Conservation (phyloP, 30 jellyfish, hydroid and myxozoan species). For the Aurelia sp. region DNA sequence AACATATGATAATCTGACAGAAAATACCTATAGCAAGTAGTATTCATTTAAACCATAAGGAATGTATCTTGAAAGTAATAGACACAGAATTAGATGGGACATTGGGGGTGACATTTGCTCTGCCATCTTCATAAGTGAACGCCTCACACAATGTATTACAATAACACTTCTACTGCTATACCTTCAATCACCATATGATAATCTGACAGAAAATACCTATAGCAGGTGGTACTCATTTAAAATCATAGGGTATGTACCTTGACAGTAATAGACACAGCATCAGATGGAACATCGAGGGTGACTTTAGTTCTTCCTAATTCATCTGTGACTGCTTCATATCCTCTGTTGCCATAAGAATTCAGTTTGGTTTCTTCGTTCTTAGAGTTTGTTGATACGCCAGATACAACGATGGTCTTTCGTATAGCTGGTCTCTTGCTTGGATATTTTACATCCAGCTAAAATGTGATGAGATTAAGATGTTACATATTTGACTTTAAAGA, state of each 20-base stretch:
- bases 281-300: conserved; percentile 39
- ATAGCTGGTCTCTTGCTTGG: conserved; percentile 57
- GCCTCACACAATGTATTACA: not conserved
- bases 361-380: conserved; percentile 4
- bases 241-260: too few relatives aligned
- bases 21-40: too few relatives aligned
- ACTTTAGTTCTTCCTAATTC: conserved; percentile 23
- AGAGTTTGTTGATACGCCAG: conserved; percentile 16
- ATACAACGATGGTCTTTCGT: not conserved
- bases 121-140: conserved; percentile 7
- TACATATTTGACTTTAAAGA: too few relatives aligned
- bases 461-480: not conserved
- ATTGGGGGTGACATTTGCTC: conserved; percentile 17
- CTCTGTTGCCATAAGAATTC: conserved; percentile 22
- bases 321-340: conserved; percentile 21
- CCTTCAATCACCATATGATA: too few relatives aligned
- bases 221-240: too few relatives aligned
- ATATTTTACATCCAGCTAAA: conserved; percentile 45
- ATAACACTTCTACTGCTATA: too few relatives aligned
- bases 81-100: conserved; percentile 28
- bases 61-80: not conserved
- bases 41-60: too few relatives aligned
- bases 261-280: conserved; percentile 14
- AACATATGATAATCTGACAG: too few relatives aligned
- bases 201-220: too few relatives aligned